Conservation (phyloP, 1,140 invertebrate species). For the Coelopa frigida region DNA sequence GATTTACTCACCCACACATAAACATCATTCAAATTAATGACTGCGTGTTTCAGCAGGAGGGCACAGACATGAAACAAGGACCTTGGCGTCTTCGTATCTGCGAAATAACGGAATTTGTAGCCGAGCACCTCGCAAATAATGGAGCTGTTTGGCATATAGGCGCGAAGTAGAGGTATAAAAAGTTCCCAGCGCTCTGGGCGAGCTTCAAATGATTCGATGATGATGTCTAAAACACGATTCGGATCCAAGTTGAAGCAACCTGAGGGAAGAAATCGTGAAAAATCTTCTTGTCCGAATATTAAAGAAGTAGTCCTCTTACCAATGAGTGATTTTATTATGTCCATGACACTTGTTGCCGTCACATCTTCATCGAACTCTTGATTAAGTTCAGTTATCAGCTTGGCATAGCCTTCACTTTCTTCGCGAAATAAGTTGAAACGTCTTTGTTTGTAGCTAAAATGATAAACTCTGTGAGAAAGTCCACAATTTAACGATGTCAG, state of each 20-base stretch:
- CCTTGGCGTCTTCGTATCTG: conserved; percentile 64
- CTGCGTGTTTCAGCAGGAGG: conserved; percentile 76
- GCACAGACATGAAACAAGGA: conserved; percentile 85
- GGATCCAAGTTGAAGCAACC: conserved; percentile 99
- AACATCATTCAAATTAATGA: conserved; percentile 81
- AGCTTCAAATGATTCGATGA: conserved; percentile 94
- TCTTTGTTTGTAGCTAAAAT: conserved; percentile 93
- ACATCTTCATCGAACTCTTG: conserved; percentile 68
- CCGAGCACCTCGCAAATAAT: conserved; percentile 90
- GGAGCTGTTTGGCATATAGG: conserved; percentile 76
- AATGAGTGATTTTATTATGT: conserved; percentile 88
- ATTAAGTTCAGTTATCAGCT: conserved; percentile 93
- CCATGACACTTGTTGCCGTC: conserved; percentile 58
- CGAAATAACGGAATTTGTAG: conserved; percentile 82
- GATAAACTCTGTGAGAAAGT: conserved; percentile 11
- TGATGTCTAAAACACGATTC: conserved; percentile 93
- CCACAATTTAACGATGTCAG: conserved; percentile 10
- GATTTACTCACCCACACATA: conserved; percentile 78
- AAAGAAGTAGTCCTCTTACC: conserved; percentile 50
- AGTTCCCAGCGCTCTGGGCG: conserved; percentile 65
- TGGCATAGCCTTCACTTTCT: conserved; percentile 98
- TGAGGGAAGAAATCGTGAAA: conserved; percentile 45
- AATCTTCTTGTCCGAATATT: not conserved
- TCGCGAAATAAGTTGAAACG: conserved; percentile 98
- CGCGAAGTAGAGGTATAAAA: conserved; percentile 76